Percentiles rank a stretch among this genome's conserved stretches.
Conservation (phyloP, 2,797 vertebrate genomes). For the Lepus townsendii region DNA sequence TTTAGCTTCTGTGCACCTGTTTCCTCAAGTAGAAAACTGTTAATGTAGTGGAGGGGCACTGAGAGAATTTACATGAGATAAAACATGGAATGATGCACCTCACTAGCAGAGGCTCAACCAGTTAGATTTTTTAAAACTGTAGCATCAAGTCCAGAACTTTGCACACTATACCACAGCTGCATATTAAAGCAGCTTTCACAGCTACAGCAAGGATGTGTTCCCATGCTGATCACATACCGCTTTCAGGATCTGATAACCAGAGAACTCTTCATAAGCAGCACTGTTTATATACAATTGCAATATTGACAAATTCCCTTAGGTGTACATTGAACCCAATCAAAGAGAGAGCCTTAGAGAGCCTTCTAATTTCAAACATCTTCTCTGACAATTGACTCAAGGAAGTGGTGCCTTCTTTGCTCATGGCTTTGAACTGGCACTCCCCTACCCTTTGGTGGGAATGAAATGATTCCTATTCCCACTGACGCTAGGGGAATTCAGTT, state of each 20-base stretch:
- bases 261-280: neutral
- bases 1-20: neutral
- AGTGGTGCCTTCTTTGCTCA: neutral
- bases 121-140: neutral
- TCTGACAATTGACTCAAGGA: neutral
- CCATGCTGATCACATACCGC: neutral
- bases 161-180: accelerated
- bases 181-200: neutral
- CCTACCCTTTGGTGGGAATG: neutral
- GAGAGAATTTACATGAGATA: neutral
- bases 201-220: neutral
- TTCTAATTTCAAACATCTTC: neutral
- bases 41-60: neutral
- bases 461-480: neutral
- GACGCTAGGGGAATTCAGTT: neutral
- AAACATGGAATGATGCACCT: no score
- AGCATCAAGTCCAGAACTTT: neutral
- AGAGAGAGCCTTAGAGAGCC: neutral
- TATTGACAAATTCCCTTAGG: neutral
- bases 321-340: neutral
- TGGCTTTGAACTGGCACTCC: neutral
- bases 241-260: neutral
- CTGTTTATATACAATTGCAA: neutral
- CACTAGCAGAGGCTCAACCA: neutral
- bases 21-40: neutral